Evolutionary conservation across 2,113 vertebrate species (phyloP), one percentile per base, ranked within the genome.

Genomic region (Desmodus rotundus): DNA sequence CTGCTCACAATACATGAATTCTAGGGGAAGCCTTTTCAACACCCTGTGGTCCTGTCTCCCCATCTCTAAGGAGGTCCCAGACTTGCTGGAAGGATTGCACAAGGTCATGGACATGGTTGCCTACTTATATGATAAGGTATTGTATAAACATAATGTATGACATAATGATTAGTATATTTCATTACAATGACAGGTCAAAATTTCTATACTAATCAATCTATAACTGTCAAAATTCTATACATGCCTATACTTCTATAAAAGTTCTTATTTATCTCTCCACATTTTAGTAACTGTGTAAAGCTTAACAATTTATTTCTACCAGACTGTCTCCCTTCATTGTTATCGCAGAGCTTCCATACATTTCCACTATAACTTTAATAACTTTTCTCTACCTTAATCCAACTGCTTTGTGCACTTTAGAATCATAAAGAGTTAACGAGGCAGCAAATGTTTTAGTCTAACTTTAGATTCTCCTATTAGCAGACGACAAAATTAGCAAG

Each of bases 401-500:
- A 93, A 50, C 52, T 76, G 58, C 33, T 52, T 58, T 22, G 52
- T 84, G 96, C 85, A 77, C 70, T 84, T 94, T 28, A 95, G 85
- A 95, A 76, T 56, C 67, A 77, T 15, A 74, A 67, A 73, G 65
- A 91, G n/a, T 78, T 95, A 94, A 84, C 1, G 15, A 89, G 80
- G 73, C 24, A 86, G 67, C 47, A n/a, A 74, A 87, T 45, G 16
- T 65, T 74, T 86, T 70, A 47, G n/a, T 96, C 76, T 92, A 65
- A 74, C 43, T 93, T 87, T 81, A 87, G 41, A 65, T 72, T 91
- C 43, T 90, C 56, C 80, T 80, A 52, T 94, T 61, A 93, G 54
- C 50, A 83, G 80, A 67, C 52, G 36, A 94, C 61, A 76, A 92
- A 94, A 85, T 70, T 58, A 91, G 63, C 47, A 87, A 86, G 47